Conservation (phyloP, 2,113 vertebrate species). For the Hipposideros armiger region DNA sequence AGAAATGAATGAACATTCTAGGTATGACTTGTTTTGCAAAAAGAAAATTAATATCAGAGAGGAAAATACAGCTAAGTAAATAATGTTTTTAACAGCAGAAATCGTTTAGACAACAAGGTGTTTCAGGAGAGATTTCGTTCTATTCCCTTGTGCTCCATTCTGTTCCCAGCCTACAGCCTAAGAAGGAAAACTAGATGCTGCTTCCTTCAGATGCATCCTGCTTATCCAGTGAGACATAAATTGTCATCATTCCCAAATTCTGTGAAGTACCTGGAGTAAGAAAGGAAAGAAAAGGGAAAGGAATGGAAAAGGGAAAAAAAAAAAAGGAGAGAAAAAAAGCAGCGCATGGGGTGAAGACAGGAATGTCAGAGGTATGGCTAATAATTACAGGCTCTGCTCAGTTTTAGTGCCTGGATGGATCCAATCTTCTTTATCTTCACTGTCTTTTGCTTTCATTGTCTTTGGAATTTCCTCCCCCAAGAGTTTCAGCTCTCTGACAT, state of each 20-base stretch:
- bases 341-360: background rate
- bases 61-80: slow-evolving; percentile 21
- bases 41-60: slow-evolving; percentile 31
- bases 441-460: background rate
- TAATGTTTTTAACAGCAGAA: background rate
- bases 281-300: background rate
- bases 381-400: background rate
- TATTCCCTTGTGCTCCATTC: background rate
- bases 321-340: background rate
- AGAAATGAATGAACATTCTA: slow-evolving; percentile 22
- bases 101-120: background rate
- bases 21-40: slow-evolving; percentile 44
- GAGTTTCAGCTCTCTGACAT: background rate
- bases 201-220: background rate
- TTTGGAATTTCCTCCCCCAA: slow-evolving; percentile 22
- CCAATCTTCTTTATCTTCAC: background rate
- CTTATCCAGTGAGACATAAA: background rate
- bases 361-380: background rate
- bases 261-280: background rate
- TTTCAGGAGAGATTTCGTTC: background rate
- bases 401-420: background rate
- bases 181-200: background rate
- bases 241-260: background rate
- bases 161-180: background rate
- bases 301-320: background rate